Conservation (phyloP, 2,797 vertebrate species). For the Phylloscopus collybita region DNA sequence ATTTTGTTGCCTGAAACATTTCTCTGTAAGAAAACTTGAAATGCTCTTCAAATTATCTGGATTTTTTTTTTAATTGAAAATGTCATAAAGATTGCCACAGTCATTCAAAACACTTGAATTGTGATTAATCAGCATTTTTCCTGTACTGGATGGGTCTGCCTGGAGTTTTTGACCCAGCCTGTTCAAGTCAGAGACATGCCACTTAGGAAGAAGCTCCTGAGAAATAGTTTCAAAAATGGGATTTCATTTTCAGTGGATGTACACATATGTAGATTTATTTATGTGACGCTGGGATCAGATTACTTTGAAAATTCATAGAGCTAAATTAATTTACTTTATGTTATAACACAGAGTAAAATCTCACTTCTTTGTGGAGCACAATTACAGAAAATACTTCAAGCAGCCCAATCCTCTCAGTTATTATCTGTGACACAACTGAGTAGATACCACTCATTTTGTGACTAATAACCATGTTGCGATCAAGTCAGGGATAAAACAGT, state of each 20-base stretch:
- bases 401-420: background rate
- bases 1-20: background rate
- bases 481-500: background rate
- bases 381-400: background rate
- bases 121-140: background rate
- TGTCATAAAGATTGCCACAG: background rate
- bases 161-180: background rate
- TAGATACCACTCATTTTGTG: fast-evolving
- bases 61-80: background rate
- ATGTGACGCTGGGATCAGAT: background rate
- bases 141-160: background rate
- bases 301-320: background rate
- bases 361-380: background rate
- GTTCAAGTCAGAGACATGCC: background rate
- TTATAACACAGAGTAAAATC: background rate
- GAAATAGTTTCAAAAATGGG: background rate
- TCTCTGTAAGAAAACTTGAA: background rate
- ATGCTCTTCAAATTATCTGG: background rate
- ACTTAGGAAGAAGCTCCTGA: background rate
- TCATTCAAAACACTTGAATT: background rate
- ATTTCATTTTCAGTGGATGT: background rate
- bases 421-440: no score
- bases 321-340: background rate
- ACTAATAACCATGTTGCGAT: fast-evolving
- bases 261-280: background rate